These are phyloP conservation scores for Pseudococcus viburni DNA, from an alignment of 2,888 invertebrate species.

Conservation along the genomic window DNA sequence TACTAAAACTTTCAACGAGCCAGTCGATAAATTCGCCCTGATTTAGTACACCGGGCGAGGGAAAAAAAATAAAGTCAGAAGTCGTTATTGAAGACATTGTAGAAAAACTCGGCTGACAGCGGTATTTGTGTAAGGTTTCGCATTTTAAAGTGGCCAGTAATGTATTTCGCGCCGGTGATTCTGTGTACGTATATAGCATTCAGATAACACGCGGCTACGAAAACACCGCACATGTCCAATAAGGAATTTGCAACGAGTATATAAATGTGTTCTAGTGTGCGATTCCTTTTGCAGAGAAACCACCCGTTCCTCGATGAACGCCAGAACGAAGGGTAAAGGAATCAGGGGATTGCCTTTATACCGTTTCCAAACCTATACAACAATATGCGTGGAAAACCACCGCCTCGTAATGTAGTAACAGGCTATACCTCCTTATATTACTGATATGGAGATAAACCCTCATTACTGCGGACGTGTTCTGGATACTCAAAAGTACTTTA, in stretches of 20 bases:
- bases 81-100: slow-evolving; percentile 44
- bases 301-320: neutral
- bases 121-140: slow-evolving; percentile 48
- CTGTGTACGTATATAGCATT: slow-evolving; percentile 9
- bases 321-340: neutral
- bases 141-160: slow-evolving; percentile 53
- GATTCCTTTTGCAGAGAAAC: slow-evolving; percentile 19
- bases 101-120: slow-evolving; percentile 21
- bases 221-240: neutral
- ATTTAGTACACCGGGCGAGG: neutral
- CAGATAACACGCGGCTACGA: slow-evolving; percentile 33
- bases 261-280: neutral
- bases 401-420: slow-evolving; percentile 54
- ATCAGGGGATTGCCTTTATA: slow-evolving; percentile 30
- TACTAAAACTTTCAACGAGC: slow-evolving; percentile 43
- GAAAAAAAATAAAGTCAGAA: slow-evolving; percentile 8
- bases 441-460: slow-evolving; percentile 59
- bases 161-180: slow-evolving; percentile 56
- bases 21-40: slow-evolving; percentile 51
- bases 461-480: slow-evolving; percentile 58
- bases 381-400: slow-evolving; percentile 48
- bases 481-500: slow-evolving; percentile 61
- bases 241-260: neutral
- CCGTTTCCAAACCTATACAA: slow-evolving; percentile 38
- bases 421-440: slow-evolving; percentile 59